A percentile compares a stretch with the other conserved stretches of the same genome.
phyloP scores from a whole-genome alignment of 1,140 invertebrate species.

The Aradophagus sp. region DNA sequence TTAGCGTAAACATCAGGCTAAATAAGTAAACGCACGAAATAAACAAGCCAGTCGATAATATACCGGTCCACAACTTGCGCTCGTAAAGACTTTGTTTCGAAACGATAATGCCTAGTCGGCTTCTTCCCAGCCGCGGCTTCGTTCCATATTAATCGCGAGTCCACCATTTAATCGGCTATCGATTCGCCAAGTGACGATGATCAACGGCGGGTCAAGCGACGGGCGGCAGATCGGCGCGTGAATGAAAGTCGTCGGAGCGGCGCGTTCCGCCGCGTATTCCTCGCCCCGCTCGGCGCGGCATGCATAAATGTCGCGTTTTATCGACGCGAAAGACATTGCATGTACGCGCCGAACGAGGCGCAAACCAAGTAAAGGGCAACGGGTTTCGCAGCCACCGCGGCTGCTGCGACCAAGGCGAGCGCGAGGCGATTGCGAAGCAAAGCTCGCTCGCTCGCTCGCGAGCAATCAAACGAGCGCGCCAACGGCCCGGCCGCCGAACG shows the following conservation, averaged over 20 bases:
- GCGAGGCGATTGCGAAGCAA: slow-evolving; percentile 52
- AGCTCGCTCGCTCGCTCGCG: slow-evolving; percentile 38
- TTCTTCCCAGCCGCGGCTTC: slow-evolving; percentile 9
- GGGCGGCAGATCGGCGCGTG: slow-evolving; percentile 13
- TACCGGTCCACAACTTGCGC: neutral
- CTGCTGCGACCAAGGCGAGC: slow-evolving; percentile 32
- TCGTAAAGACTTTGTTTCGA: slow-evolving; percentile 19
- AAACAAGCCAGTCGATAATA: slow-evolving; percentile 14
- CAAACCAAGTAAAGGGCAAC: slow-evolving; percentile 67
- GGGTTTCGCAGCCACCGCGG: slow-evolving; percentile 47
- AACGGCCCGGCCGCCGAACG: neutral
- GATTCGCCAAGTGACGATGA: slow-evolving; percentile 26
- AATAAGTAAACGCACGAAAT: slow-evolving; percentile 22
- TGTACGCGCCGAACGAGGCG: slow-evolving; percentile 30
- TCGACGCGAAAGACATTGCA: slow-evolving; percentile 47
- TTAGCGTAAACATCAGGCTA: slow-evolving; percentile 9
- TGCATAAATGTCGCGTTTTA: slow-evolving; percentile 62
- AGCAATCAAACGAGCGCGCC: slow-evolving; percentile 37
- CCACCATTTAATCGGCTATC: no score
- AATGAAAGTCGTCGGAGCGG: slow-evolving; percentile 53
- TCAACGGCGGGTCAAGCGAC: slow-evolving; percentile 19
- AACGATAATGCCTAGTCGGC: slow-evolving; percentile 6
- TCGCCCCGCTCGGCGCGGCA: slow-evolving; percentile 24
- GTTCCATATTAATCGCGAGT: slow-evolving; percentile 13
- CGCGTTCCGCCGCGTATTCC: no score